Conservation (phyloP, 2,888 invertebrate species). For the Phania funesta region DNA sequence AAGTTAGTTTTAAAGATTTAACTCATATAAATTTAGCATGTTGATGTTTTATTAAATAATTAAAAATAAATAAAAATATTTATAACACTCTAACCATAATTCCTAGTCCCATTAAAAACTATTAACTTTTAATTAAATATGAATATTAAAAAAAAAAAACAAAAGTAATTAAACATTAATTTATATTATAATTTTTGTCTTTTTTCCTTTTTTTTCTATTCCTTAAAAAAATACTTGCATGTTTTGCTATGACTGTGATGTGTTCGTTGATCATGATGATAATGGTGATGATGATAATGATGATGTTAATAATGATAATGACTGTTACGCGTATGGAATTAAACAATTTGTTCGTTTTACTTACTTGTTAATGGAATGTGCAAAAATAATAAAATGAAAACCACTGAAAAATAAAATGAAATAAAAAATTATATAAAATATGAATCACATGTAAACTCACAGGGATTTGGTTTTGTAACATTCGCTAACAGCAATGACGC, state of each 20-base stretch:
- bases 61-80: background rate
- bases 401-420: constrained; percentile 18
- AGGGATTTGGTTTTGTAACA: constrained; percentile 99
- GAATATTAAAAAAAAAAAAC: background rate
- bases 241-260: constrained; percentile 65
- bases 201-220: constrained; percentile 57
- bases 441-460: constrained; percentile 75
- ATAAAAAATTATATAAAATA: constrained; percentile 38
- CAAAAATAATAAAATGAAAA: constrained; percentile 35
- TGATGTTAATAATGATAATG: constrained; percentile 46
- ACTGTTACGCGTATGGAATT: constrained; percentile 60
- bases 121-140: constrained; percentile 45
- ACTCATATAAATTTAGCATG: constrained; percentile 17
- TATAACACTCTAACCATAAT: constrained; percentile 11
- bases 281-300: constrained; percentile 47
- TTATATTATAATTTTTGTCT: constrained; percentile 59
- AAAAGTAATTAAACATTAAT: constrained; percentile 38
- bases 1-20: background rate
- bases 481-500: constrained; percentile 99
- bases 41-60: constrained; percentile 15
- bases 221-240: constrained; percentile 63
- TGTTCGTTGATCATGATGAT: constrained; percentile 51
- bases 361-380: constrained; percentile 62
- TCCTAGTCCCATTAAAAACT: constrained; percentile 19
- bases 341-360: constrained; percentile 47